Evolutionary conservation across 2,888 invertebrate genomes (phyloP).

Genomic region (Chrysomela aeneicollis): DNA sequence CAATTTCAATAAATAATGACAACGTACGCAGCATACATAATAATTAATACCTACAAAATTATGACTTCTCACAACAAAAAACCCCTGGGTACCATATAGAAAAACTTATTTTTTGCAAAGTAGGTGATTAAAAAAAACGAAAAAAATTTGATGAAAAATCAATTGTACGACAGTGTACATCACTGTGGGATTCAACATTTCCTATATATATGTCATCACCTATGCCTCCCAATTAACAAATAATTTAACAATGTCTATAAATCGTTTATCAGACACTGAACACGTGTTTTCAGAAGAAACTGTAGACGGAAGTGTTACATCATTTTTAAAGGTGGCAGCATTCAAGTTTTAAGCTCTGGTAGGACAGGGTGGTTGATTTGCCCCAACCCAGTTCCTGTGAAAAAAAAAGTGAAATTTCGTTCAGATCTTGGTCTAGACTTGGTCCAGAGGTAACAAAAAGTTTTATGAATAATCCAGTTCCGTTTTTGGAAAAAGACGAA

Average conservation of each 20-base stretch:
- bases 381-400: neutral
- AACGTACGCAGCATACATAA: too few relatives aligned
- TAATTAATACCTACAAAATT: too few relatives aligned
- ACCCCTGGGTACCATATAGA: too few relatives aligned
- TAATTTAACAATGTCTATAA: constrained; percentile 6
- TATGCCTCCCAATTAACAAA: constrained; percentile 13
- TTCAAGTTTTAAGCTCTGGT: constrained; percentile 1
- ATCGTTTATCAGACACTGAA: constrained; percentile 4
- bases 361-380: neutral
- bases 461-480: too few relatives aligned
- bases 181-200: neutral
- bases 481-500: too few relatives aligned
- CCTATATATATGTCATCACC: constrained; percentile 10
- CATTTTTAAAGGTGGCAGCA: constrained; percentile 27
- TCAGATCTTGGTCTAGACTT: too few relatives aligned
- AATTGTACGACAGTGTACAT: neutral
- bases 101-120: too few relatives aligned
- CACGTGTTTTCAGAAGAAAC: constrained; percentile 9
- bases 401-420: neutral
- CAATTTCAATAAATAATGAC: too few relatives aligned
- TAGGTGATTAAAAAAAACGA: too few relatives aligned
- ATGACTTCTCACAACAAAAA: too few relatives aligned
- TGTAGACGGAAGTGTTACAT: constrained; percentile 31
- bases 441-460: too few relatives aligned
- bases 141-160: too few relatives aligned